Evolutionary conservation across 2,113 vertebrate genomes (phyloP), one percentile per base, ranked within the genome.

Genomic region (Tangachromis dhanisi): DNA sequence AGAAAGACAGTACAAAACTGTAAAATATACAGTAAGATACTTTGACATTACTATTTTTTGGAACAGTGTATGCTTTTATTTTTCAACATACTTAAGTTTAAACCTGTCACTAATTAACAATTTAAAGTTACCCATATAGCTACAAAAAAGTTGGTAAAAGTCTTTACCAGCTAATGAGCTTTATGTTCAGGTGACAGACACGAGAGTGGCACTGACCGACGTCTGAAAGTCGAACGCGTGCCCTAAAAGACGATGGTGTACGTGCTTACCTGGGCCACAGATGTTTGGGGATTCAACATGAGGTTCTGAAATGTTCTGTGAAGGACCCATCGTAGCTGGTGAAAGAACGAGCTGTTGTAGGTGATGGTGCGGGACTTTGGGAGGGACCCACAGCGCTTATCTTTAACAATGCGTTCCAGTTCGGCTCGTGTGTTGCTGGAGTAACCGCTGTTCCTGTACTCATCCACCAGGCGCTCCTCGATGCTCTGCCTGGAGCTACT

Each of bases 241-340:
- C 16, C 71, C 16, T 14, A 11, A n/a, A 17, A 29, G 26, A 68
- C 1, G 21, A 19, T 42, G 66, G 11, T 47, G 71, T 47, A 76
- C 24, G 4, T 49, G 40, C 33, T 87, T 89, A 99, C 98, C 98
- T 99, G 97, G 24, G 98, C 97, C 86, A 98, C 86, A 5, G 98
- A 99, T 4, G 97, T 97, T 91, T 98, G 97, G 7, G 98, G 98
- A 83, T 97, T 98, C 51, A 98, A 90, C 81, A 98, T 12, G 12
- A 98, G 91, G 71, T 98, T 98, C 95, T 96, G 97, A 88, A 99
- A 97, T 1, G 97, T 97, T 86, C 98, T 97, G 40, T 53, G 97
- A 2, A 97, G 94, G 79, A 99, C 96, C 98, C 97, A 99, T 14
- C 88, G 95, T 14, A 99, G 94, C 91, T 99, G 98, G 68, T 98